Evolutionary conservation across 2,797 vertebrate species (phyloP), one percentile per base, ranked within the genome.

Genomic region (Smutsia temminckii): DNA sequence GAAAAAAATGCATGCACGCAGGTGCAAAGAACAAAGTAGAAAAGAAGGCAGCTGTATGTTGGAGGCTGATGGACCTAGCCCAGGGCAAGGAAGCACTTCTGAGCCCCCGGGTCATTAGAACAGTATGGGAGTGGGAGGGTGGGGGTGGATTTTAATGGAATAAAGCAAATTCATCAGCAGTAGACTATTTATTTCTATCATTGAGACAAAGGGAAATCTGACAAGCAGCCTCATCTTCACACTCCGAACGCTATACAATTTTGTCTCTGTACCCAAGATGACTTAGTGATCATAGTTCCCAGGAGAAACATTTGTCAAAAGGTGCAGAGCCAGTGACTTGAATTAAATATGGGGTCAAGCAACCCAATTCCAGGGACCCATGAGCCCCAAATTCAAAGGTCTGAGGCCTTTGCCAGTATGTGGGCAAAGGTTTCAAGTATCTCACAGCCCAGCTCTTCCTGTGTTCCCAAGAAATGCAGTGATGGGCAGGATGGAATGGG

Each of bases 191-290:
- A 9, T 53, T 34, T 68, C 72, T 81, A 78, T 2, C 61, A 55
- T 1, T 78, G 37, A 74, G 40, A 71, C 7, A 42, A 77, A 94
- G 12, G 10, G 27, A 92, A 85, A 51, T 51, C 59, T 51, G 89
- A 53, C 20, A 72, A 69, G 27, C 32, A 75, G 4, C 1, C 6
- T 20, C 27, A 80, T 75, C 75, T 49, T 71, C 42, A 69, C 80
- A 77, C 10, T 23, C 21, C 7, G 8, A 94, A 57, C 7, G 42
- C 11, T 53, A 29, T 4, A 21, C 29, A 79, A 87, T 87, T 96
- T 95, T 89, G 72, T 93, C 94, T 95, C 59, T 40, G 17, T 16
- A 21, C 18, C 29, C 16, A 75, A 83, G 83, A 77, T 61, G 40
- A 91, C 49, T 42, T 86, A 12, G 46, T 1, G 11, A 81, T 66